Percentiles rank a stretch among this genome's conserved stretches.
phyloP scores from a whole-genome alignment of 64 coral and sea anemone genomes.

The Montipora foliosa region DNA sequence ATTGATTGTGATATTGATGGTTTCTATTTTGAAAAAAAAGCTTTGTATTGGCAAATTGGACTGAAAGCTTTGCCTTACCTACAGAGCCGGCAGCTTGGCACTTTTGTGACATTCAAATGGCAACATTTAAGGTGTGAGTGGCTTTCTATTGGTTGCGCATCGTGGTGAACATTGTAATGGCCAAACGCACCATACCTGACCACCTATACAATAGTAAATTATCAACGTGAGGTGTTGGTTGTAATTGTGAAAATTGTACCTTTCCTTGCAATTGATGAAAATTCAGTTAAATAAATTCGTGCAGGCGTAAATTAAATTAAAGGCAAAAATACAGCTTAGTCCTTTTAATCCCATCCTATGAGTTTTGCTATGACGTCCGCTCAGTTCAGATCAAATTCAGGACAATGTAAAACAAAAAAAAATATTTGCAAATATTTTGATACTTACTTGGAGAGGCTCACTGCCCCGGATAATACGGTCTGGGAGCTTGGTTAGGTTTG shows the following conservation, averaged over 20 bases:
- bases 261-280: too few relatives aligned
- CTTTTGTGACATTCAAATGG: constrained; percentile 75
- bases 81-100: constrained; percentile 78
- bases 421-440: too few relatives aligned
- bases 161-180: constrained; percentile 93
- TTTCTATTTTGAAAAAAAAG: too few relatives aligned
- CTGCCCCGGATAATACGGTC: constrained; percentile 78
- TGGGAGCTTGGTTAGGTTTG: constrained; percentile 77
- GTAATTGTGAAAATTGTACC: too few relatives aligned
- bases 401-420: neutral
- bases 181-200: constrained; percentile 80
- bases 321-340: too few relatives aligned
- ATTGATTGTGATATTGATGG: too few relatives aligned
- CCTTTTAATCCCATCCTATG: too few relatives aligned
- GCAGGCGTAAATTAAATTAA: too few relatives aligned
- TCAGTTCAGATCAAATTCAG: neutral
- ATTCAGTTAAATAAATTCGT: too few relatives aligned
- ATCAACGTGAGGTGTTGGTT: neutral
- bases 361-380: too few relatives aligned
- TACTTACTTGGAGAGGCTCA: constrained; percentile 81
- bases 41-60: neutral
- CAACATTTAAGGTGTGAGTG: constrained; percentile 77
- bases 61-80: constrained; percentile 29
- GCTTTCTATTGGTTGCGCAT: constrained; percentile 68
- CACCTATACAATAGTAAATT: constrained; percentile 47